Base-by-base conservation (phyloP, 2,797 vertebrate species). In the Spheniscus humboldti region DNA sequence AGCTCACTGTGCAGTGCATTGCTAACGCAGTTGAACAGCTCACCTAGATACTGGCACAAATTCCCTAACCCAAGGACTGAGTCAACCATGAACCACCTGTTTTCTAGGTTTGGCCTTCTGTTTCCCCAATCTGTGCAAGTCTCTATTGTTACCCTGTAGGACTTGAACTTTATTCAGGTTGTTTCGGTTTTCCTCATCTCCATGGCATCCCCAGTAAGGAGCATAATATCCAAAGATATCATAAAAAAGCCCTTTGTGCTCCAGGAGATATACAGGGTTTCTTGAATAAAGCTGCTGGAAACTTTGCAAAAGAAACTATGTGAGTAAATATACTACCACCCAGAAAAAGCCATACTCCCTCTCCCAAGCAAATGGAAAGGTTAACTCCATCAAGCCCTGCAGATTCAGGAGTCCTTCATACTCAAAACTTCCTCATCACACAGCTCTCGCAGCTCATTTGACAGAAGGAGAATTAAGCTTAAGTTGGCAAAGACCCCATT, bases 381-480 rank as follows among this genome's bases (percentile, higher is more conserved):
- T 75, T 80, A 71, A 89, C 12, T 85, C 41, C 31, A 63, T 45
- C 56, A 71, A 85, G 45, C 48, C 41, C 68, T 80, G 45, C 11
- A 68, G n/a, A 56, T 74, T 71, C 22, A 15, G 1, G 33, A 82
- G 23, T 43, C 50, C 43, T 79, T 82, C 55, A 67, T 73, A 56
- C 72, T 64, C 71, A 86, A 68, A 93, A 45, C 10, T 77, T 43
- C 52, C n/a, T 82, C 56, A 79, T 74, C 39, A 69, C 15, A 48
- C 30, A 87, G 53, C 62, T 86, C 69, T 81, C 7, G 0, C 64
- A 83, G 55, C 31, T 82, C 45, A 74, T 73, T 85, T 91, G 41
- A 92, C 82, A 92, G 68, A 93, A 92, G 52, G 67, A 82, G 91
- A 92, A 92, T 35, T 35, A 92, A 79, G 37, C 59, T 90, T 50